Evolutionary conservation across 2,888 invertebrate genomes (phyloP).

Genomic region (Callyntrura sp.): DNA sequence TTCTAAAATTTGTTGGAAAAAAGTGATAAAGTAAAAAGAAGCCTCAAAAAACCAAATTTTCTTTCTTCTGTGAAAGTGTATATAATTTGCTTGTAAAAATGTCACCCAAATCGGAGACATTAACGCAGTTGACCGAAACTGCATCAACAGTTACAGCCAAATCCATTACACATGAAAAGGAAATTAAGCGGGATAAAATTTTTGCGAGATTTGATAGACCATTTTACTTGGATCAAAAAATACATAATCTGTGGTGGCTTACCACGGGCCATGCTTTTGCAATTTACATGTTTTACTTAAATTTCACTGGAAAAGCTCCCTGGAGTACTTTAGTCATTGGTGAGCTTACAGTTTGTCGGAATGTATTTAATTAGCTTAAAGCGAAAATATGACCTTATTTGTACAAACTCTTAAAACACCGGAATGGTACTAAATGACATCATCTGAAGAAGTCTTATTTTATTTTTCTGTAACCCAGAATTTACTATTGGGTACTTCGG

Average conservation of each 20-base stretch:
- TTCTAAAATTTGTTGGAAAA: too few species aligned
- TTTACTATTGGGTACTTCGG: slow-evolving; percentile 45
- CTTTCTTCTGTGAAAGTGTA: too few species aligned
- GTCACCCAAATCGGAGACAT: neutral
- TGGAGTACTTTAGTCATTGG: slow-evolving; percentile 34
- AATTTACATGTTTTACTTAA: neutral
- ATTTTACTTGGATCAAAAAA: neutral
- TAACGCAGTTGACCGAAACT: neutral
- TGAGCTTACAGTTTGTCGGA: too few species aligned
- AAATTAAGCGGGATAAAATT: neutral
- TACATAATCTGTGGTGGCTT: slow-evolving; percentile 37
- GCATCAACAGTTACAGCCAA: neutral
- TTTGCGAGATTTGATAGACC: neutral
- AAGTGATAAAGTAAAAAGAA: too few species aligned
- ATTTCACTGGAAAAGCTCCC: neutral
- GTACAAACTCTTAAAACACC: too few species aligned
- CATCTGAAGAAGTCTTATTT: too few species aligned
- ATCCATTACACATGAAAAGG: neutral
- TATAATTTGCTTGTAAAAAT: slow-evolving; percentile 16
- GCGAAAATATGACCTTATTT: too few species aligned
- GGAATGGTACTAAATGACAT: too few species aligned
- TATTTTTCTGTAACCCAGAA: too few species aligned
- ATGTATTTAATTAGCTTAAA: too few species aligned
- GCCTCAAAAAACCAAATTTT: too few species aligned
- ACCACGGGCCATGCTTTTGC: slow-evolving; percentile 48